Conservation (phyloP, 2,797 vertebrate species). For the Basileuterus tristriatus region DNA sequence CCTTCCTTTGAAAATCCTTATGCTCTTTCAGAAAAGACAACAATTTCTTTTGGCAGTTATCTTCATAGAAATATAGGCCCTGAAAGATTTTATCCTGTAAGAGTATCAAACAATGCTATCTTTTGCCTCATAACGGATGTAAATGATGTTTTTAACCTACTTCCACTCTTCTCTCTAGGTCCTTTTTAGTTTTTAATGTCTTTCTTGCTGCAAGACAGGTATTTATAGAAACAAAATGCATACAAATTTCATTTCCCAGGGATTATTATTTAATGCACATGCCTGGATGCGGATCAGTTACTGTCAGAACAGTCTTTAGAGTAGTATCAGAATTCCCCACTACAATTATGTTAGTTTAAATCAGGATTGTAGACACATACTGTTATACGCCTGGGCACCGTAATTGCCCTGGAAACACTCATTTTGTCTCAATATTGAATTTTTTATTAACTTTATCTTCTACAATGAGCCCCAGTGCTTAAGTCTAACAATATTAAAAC, state of each 20-base stretch:
- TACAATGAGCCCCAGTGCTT: neutral
- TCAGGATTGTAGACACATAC: neutral
- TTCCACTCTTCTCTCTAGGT: neutral
- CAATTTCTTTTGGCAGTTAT: neutral
- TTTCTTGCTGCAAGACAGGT: neutral
- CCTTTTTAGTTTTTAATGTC: neutral
- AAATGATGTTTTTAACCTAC: neutral
- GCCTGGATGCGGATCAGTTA: neutral
- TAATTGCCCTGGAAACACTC: neutral
- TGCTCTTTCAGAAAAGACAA: neutral
- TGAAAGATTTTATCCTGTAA: neutral
- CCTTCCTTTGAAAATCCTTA: neutral
- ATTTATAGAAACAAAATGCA: conserved; percentile 4
- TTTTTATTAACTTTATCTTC: neutral
- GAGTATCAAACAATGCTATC: neutral
- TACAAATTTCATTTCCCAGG: neutral
- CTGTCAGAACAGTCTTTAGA: neutral
- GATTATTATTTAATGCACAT: neutral
- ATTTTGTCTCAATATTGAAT: neutral
- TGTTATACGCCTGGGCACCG: neutral
- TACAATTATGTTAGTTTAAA: neutral
- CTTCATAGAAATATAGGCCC: neutral
- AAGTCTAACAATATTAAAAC: neutral
- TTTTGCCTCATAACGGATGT: neutral
- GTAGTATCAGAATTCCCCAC: neutral